phyloP scores from a whole-genome alignment of 2,113 vertebrate species.

The Perognathus longimembris region DNA sequence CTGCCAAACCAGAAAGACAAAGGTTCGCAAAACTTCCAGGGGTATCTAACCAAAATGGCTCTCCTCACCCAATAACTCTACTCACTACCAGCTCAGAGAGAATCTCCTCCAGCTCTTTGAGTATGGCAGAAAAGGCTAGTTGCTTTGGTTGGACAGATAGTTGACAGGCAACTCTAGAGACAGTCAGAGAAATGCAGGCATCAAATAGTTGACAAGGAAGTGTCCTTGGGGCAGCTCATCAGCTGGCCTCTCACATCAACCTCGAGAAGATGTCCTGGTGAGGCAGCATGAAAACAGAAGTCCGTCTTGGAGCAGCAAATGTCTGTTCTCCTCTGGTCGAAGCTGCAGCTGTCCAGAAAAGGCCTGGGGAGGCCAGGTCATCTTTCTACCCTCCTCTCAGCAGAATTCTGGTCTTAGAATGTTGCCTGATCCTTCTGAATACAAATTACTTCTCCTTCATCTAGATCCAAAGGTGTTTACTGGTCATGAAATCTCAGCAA shows the following conservation, averaged over 20 bases:
- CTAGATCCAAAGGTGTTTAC: neutral
- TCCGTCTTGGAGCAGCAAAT: neutral
- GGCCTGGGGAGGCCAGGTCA: neutral
- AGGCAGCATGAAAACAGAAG: neutral
- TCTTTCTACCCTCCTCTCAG: neutral
- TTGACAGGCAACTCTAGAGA: neutral
- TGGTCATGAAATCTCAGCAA: neutral
- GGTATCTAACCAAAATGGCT: neutral
- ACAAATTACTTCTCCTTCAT: too few relatives aligned
- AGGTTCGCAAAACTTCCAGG: neutral
- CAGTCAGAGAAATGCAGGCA: rapidly evolving
- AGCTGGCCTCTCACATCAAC: neutral
- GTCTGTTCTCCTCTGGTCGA: too few relatives aligned
- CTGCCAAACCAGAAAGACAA: neutral
- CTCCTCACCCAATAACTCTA: neutral
- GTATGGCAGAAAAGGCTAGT: too few relatives aligned
- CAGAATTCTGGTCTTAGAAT: neutral
- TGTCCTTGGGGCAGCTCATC: neutral
- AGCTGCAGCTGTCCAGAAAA: neutral
- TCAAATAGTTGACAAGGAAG: neutral
- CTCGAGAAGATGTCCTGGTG: neutral
- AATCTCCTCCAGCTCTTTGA: neutral
- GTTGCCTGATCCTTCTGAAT: neutral
- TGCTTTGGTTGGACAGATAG: neutral
- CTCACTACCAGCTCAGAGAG: neutral